Base-by-base conservation (phyloP, 2,888 invertebrate genomes). In the Trisateles emortualis region DNA sequence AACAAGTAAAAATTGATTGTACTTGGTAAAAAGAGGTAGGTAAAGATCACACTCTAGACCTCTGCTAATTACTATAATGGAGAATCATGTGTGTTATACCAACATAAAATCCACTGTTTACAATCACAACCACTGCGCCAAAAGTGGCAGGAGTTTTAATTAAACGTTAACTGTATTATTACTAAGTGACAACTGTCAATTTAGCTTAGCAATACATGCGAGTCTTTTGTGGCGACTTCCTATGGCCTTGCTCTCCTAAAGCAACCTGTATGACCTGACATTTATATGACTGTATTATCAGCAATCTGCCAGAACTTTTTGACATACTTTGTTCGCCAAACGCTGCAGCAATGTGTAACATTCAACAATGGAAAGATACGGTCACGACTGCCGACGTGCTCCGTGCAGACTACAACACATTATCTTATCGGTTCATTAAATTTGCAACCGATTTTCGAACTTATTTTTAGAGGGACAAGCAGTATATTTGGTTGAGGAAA, bases 301-400 rank as follows among this genome's bases (percentile, higher is more conserved):
- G 19, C 6, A 19, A 22, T 24, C 14, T 16, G 17, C 35, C 14
- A 24, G 4, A 38, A 19, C 4, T 16, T 10, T 39, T 51, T 14
- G 17, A 11, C 10, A n/a, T 11, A 26, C 26, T 46, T 42, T 48
- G 64, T 44, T 54, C 14, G 32, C 46, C 40, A 32, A 68, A 55
- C 41, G 26, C 8, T 1, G 33, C 9, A 32, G 40, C 64, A 51
- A 45, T 71, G 59, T 65, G 72, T 72, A 51, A 11, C 44, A 29
- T 33, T 44, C 29, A 55, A 73, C 68, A 71, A 73, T 52, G 40
- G 36, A 52, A 52, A 68, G 65, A 63, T 52, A 33, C 13, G 45
- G 72, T 72, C 74, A 72, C 74, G 71, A 68, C 63, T 60, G n/a
- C 68, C 68, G 64, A 71, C 54, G 52, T 67, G 42, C 60, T 58